Evolutionary conservation across 2,113 vertebrate genomes (phyloP).

Genomic region (Strix uralensis): DNA sequence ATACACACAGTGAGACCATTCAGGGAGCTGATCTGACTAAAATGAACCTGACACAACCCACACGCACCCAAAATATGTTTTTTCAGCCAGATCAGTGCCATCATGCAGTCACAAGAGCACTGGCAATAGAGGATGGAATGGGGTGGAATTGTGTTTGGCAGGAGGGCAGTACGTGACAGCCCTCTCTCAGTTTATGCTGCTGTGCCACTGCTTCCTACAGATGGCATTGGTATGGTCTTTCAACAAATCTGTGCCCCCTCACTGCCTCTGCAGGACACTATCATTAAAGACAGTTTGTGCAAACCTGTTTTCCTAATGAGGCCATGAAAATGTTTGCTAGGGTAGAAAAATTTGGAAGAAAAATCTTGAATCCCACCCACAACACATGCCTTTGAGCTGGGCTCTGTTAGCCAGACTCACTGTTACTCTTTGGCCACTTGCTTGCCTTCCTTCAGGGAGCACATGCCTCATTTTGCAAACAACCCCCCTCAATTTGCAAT

Average conservation of each 20-base stretch:
- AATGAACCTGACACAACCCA: neutral
- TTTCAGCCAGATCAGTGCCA: neutral
- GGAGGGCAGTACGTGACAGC: neutral
- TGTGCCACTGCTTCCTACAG: neutral
- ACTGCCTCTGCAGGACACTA: neutral
- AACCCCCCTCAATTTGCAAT: neutral
- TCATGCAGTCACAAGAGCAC: neutral
- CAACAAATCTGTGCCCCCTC: neutral
- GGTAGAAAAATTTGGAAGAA: neutral
- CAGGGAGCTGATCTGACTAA: neutral
- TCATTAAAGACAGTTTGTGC: neutral
- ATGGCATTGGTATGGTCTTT: fast-evolving
- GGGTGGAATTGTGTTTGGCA: neutral
- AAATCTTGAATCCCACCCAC: neutral
- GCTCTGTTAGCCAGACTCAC: neutral
- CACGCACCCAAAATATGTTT: fast-evolving
- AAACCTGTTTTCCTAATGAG: neutral
- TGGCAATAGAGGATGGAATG: neutral
- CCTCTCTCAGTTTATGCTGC: neutral
- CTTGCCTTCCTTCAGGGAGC: neutral
- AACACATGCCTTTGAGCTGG: neutral
- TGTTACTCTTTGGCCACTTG: neutral
- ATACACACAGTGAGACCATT: fast-evolving
- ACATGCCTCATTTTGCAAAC: neutral
- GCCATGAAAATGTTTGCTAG: neutral